phyloP scores from a whole-genome alignment of 2,113 vertebrate species.

The Glaucidium brasilianum region DNA sequence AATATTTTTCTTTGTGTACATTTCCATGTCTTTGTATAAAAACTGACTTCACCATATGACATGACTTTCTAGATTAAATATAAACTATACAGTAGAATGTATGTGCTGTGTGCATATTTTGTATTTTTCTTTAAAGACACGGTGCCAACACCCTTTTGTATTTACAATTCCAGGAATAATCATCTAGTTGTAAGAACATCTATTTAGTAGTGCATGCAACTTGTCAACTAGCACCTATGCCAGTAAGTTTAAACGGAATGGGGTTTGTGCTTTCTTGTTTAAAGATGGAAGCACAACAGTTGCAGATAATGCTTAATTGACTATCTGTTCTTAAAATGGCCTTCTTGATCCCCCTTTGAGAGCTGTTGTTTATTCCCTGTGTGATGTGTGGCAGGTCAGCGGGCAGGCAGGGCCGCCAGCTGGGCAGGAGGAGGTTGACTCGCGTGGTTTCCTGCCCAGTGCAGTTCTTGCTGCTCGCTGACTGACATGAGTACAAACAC shows the following conservation, averaged over 20 bases:
- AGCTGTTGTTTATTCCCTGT: neutral
- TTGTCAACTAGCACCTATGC: slow-evolving; percentile 31
- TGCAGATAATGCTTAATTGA: slow-evolving; percentile 54
- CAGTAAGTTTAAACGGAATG: neutral
- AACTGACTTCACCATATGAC: neutral
- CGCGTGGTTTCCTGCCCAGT: neutral
- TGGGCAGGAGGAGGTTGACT: neutral
- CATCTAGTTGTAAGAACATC: neutral
- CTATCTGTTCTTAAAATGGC: slow-evolving; percentile 46
- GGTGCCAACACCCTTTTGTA: slow-evolving; percentile 27
- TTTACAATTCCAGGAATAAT: slow-evolving; percentile 35
- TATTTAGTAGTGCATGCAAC: neutral
- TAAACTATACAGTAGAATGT: neutral
- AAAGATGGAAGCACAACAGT: neutral
- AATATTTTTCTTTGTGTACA: slow-evolving; percentile 7
- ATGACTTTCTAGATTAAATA: neutral
- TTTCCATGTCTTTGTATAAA: slow-evolving; percentile 2
- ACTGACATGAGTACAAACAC: neutral
- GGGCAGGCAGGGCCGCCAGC: neutral
- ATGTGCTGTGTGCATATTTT: neutral
- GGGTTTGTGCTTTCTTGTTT: neutral
- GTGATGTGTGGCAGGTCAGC: neutral
- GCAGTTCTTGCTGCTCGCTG: neutral
- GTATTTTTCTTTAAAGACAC: neutral
- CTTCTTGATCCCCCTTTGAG: slow-evolving; percentile 47